Evolutionary conservation across 2,888 invertebrate genomes (phyloP).

Genomic region (Thereva nobilitata): DNA sequence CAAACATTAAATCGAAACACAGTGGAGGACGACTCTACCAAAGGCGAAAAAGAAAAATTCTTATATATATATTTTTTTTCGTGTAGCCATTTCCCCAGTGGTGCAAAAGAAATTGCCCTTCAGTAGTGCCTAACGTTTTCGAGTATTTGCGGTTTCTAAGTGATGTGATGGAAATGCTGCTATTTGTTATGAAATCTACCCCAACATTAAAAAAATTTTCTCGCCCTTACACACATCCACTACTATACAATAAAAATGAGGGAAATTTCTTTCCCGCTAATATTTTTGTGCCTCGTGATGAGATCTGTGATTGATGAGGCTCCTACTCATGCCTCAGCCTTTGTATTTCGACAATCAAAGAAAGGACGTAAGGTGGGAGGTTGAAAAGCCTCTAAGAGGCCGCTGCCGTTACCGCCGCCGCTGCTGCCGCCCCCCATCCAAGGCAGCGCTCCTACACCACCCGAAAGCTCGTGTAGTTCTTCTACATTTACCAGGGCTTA

Average conservation of each 20-base stretch:
- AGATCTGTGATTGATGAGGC: conserved; percentile 32
- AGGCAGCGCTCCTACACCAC: no score
- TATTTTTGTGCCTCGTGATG: conserved; percentile 23
- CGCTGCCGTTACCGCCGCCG: no score
- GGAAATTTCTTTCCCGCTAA: conserved; percentile 14
- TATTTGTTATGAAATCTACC: conserved; percentile 30
- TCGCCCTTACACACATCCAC: conserved; percentile 9
- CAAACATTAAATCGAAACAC: no score
- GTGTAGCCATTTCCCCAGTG: no score
- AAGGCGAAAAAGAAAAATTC: no score
- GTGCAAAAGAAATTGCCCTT: conserved; percentile 9
- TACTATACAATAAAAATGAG: conserved; percentile 12
- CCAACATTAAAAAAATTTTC: conserved; percentile 14
- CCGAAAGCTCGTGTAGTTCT: neutral
- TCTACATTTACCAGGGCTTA: neutral
- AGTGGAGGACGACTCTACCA: no score
- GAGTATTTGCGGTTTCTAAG: conserved; percentile 11
- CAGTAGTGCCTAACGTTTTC: conserved; percentile 10
- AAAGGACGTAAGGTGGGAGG: no score
- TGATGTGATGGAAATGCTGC: conserved; percentile 19
- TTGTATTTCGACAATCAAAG: no score
- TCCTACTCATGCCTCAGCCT: conserved; percentile 13
- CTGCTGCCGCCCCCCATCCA: no score
- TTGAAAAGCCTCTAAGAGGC: no score
- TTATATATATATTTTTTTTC: no score